phyloP scores from a whole-genome alignment of 2,888 invertebrate species.

The Eremobia ochroleuca region DNA sequence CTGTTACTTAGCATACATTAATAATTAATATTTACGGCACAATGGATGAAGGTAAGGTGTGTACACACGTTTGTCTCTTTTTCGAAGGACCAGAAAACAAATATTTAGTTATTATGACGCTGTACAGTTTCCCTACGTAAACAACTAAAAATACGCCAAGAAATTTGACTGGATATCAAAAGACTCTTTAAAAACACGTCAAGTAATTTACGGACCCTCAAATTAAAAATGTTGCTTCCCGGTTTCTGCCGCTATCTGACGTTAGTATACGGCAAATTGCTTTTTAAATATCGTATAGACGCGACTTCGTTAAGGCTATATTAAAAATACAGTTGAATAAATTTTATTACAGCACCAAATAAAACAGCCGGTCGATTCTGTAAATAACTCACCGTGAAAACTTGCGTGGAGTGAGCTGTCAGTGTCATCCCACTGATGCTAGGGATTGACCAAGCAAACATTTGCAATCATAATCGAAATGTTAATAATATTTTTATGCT shows the following conservation, averaged over 20 bases:
- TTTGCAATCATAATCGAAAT: no score
- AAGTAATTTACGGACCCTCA: slow-evolving; percentile 41
- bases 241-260: slow-evolving; percentile 47
- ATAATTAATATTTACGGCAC: background rate
- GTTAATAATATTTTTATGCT: no score
- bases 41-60: background rate
- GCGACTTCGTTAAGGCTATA: slow-evolving; percentile 38
- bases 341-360: slow-evolving; percentile 20
- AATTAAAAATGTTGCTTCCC: slow-evolving; percentile 53
- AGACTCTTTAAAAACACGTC: slow-evolving; percentile 30
- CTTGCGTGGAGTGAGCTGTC: no score
- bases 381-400: no score
- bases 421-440: no score
- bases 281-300: slow-evolving; percentile 52
- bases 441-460: no score
- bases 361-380: no score
- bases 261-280: slow-evolving; percentile 57
- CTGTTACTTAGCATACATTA: background rate
- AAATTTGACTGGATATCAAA: slow-evolving; percentile 34
- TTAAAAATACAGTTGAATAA: slow-evolving; percentile 37
- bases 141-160: slow-evolving; percentile 25
- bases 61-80: background rate
- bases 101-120: slow-evolving; percentile 15
- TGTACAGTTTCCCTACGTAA: slow-evolving; percentile 27
- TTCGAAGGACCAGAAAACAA: slow-evolving; percentile 18